phyloP scores from a whole-genome alignment of 2,797 vertebrate genomes.

The Lithobates sylvaticus region DNA sequence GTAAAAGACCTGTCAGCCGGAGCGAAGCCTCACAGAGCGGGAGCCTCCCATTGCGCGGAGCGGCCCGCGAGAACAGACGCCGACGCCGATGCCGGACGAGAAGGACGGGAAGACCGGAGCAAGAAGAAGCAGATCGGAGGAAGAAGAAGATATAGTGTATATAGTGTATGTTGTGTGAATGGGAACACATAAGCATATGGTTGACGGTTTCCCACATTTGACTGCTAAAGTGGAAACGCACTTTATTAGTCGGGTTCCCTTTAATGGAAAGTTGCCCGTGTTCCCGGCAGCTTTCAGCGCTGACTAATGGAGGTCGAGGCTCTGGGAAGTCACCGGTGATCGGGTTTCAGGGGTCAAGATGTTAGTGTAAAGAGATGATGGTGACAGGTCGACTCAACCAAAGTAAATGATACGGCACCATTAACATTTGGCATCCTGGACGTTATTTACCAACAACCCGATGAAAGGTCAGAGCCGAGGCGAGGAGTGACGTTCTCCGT shows the following conservation, averaged over 20 bases:
- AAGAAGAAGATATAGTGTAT: too few relatives aligned
- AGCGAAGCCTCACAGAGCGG: too few relatives aligned
- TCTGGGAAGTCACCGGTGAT: conserved; percentile 1
- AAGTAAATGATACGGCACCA: conserved; percentile 30
- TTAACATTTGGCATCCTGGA: conserved; percentile 34
- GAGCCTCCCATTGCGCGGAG: too few relatives aligned
- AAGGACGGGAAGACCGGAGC: too few relatives aligned
- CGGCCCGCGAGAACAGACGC: too few relatives aligned
- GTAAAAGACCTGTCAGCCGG: too few relatives aligned
- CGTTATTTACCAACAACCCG: conserved; percentile 40
- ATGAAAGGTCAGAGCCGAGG: conserved; percentile 25
- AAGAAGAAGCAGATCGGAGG: too few relatives aligned
- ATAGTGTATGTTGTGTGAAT: too few relatives aligned
- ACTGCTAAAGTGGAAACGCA: too few relatives aligned
- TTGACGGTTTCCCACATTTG: too few relatives aligned
- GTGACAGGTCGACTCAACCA: conserved; percentile 29
- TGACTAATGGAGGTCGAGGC: conserved; percentile 1
- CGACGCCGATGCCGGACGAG: too few relatives aligned
- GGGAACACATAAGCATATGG: too few relatives aligned
- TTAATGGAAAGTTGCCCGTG: not conserved
- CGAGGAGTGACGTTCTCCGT: conserved; percentile 16
- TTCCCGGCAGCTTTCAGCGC: conserved; percentile 1
- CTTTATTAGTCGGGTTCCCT: not conserved
- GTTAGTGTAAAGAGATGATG: conserved; percentile 1
- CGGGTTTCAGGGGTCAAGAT: conserved; percentile 41